Conservation (phyloP, 2,797 vertebrate genomes). For the Muscicapa comitata region DNA sequence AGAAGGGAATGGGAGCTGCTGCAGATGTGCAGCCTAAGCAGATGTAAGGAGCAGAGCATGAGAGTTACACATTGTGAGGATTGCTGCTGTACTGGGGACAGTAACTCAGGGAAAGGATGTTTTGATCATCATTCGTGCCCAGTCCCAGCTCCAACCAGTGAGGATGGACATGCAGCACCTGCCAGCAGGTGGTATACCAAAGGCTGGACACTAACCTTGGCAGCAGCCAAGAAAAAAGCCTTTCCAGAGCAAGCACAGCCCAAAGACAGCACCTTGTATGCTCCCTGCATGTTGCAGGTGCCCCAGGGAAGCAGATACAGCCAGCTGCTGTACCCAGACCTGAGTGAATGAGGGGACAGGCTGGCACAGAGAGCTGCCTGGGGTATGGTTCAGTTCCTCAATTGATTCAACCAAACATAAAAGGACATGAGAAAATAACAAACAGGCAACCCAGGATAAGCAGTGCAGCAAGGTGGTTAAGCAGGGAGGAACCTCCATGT, state of each 20-base stretch:
- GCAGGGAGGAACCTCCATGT: background rate
- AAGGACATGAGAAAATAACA: background rate
- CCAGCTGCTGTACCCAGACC: background rate
- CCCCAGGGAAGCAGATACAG: background rate
- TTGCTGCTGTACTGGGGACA: background rate
- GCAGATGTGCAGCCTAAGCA: background rate
- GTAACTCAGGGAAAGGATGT: background rate
- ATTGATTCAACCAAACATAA: background rate
- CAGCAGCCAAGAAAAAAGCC: background rate
- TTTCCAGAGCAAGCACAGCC: background rate
- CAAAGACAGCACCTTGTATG: background rate
- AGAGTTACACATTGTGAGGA: accelerated
- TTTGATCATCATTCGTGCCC: accelerated
- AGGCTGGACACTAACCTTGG: background rate
- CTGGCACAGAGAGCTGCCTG: background rate
- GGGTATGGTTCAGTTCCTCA: background rate
- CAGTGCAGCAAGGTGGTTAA: background rate
- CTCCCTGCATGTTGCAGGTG: background rate
- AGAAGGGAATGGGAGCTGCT: background rate
- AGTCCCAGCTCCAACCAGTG: background rate
- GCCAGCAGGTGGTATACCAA: background rate
- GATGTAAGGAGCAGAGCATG: background rate
- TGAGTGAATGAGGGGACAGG: background rate
- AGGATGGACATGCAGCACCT: background rate
- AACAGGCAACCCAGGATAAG: background rate